Evolutionary conservation across 2,113 vertebrate species (phyloP).

Genomic region (Mus pahari): DNA sequence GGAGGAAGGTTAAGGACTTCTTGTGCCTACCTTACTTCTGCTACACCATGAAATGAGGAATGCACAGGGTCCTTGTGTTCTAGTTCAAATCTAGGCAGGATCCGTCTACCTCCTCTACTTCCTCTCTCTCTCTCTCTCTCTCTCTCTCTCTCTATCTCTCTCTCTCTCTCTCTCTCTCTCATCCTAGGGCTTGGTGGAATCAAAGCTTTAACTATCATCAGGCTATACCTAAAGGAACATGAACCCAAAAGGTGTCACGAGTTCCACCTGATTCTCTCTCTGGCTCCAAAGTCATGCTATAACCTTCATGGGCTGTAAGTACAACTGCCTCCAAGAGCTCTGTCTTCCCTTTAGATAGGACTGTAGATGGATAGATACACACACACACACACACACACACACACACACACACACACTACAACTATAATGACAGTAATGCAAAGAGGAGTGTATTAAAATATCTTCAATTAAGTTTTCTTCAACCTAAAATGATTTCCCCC

Average conservation of each 20-base stretch:
- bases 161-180: too few species aligned
- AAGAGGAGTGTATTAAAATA: constrained; percentile 27
- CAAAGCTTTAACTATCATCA: background rate
- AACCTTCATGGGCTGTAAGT: background rate
- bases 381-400: background rate
- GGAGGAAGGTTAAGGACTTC: background rate
- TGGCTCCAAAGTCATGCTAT: background rate
- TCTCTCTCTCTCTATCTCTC: too few species aligned
- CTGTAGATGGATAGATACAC: background rate
- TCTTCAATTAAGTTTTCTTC: background rate
- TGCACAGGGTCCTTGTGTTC: background rate
- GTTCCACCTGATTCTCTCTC: background rate
- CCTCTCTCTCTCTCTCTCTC: too few species aligned
- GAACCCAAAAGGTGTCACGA: background rate
- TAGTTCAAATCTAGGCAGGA: background rate
- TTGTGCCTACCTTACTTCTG: background rate
- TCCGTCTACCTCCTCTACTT: background rate
- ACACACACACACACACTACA: background rate
- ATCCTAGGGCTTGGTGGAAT: background rate
- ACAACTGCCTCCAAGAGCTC: background rate
- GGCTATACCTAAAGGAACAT: background rate
- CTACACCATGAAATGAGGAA: background rate
- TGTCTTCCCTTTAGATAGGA: background rate
- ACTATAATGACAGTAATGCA: background rate
- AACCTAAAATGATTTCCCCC: background rate